Percentiles rank a stretch among this genome's conserved stretches.
Conservation (phyloP, 1,140 invertebrate genomes). For the Sarcophaga bullata region DNA sequence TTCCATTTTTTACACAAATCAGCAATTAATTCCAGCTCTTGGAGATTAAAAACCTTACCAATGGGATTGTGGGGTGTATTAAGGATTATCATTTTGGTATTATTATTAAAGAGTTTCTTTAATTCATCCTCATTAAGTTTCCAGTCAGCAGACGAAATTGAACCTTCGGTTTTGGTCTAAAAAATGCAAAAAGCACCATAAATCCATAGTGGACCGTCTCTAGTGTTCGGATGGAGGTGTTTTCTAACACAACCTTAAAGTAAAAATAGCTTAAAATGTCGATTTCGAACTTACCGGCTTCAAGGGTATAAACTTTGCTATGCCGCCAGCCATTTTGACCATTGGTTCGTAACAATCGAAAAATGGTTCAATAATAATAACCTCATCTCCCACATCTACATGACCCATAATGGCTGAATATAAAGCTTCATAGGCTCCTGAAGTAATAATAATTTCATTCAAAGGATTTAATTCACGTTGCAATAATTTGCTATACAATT, state of each 20-base stretch:
- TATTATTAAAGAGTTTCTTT: conserved; percentile 82
- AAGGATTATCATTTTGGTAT: conserved; percentile 95
- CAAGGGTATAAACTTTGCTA: conserved; percentile 88
- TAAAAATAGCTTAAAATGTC: not conserved
- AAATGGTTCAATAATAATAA: conserved; percentile 98
- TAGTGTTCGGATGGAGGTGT: too few species aligned
- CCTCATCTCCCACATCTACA: conserved; percentile 87
- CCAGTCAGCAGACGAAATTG: conserved; percentile 85
- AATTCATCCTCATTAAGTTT: conserved; percentile 86
- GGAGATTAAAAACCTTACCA: conserved; percentile 85
- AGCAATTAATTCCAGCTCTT: conserved; percentile 84
- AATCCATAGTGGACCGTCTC: too few species aligned
- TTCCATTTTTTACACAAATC: conserved; percentile 92
- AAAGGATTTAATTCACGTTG: conserved; percentile 80
- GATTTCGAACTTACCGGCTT: conserved; percentile 73
- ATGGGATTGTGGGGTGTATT: conserved; percentile 98
- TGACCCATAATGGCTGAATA: conserved; percentile 87
- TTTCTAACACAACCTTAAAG: not conserved
- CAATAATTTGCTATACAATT: conserved; percentile 86
- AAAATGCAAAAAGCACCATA: not conserved
- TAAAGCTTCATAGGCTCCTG: conserved; percentile 93
- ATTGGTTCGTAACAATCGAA: conserved; percentile 99
- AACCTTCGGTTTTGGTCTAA: conserved; percentile 55
- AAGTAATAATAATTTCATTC: conserved; percentile 87
- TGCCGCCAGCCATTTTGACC: conserved; percentile 87